These are phyloP conservation scores for Cirrhinus molitorella DNA, from an alignment of 2,797 vertebrate genomes.

Conservation along the genomic window DNA sequence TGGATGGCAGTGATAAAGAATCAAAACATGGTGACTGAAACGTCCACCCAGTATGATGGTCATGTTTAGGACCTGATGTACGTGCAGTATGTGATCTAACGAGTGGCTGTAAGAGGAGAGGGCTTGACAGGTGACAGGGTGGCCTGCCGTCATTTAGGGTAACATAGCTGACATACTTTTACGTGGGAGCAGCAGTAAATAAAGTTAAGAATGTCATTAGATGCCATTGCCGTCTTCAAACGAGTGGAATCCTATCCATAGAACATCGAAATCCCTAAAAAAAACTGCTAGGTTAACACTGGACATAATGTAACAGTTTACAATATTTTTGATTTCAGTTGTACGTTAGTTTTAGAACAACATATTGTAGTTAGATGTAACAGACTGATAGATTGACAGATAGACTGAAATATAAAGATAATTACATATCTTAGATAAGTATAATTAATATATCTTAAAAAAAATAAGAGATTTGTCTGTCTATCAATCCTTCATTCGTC, in stretches of 20 bases:
- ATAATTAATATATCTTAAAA: too few species aligned
- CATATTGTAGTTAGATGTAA: too few species aligned
- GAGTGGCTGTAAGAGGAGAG: constrained; percentile 12
- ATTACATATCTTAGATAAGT: too few species aligned
- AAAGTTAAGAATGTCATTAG: constrained; percentile 36
- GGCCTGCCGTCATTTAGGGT: constrained; percentile 27
- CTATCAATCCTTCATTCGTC: too few species aligned
- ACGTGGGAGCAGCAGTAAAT: constrained; percentile 27
- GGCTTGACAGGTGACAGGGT: constrained; percentile 15
- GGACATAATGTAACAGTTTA: neutral
- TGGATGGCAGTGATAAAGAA: neutral
- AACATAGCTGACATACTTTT: constrained; percentile 39
- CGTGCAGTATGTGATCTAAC: constrained; percentile 22
- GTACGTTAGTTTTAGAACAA: neutral
- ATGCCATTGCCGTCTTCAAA: constrained; percentile 31
- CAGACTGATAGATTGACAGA: neutral
- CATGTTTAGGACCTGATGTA: constrained; percentile 14
- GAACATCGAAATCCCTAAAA: neutral
- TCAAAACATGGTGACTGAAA: neutral
- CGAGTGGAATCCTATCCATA: neutral
- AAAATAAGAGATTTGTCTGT: too few species aligned
- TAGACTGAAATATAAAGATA: too few species aligned
- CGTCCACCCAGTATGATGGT: neutral
- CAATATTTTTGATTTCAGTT: too few species aligned
- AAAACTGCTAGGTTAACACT: neutral